Conservation (phyloP, 2,888 invertebrate genomes). For the Trichacis sp. region DNA sequence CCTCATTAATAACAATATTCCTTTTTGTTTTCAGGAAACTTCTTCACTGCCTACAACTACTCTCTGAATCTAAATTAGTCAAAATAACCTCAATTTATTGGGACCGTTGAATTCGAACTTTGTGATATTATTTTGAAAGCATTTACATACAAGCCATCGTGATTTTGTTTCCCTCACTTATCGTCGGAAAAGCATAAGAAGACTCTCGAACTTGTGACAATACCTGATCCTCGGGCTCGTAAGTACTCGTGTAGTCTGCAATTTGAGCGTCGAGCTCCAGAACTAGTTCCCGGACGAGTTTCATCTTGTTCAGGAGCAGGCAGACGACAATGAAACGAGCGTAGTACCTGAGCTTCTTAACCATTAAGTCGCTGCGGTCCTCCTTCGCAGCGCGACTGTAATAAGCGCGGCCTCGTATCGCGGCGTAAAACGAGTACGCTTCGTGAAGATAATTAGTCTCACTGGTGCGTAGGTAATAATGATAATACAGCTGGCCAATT, state of each 20-base stretch:
- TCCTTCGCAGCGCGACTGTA: constrained; percentile 94
- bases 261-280: constrained; percentile 94
- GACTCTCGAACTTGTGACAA: no score
- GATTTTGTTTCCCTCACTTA: no score
- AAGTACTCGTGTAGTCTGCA: constrained; percentile 93
- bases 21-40: no score
- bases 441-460: constrained; percentile 96
- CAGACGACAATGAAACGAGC: constrained; percentile 97
- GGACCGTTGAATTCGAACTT: no score
- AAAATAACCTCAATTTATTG: no score
- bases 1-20: no score
- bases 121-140: no score
- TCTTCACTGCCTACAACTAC: no score
- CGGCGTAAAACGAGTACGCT: constrained; percentile 96
- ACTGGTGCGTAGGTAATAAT: constrained; percentile 96
- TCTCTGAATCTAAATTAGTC: no score
- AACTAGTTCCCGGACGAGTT: constrained; percentile 90
- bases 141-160: no score
- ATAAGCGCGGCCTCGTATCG: constrained; percentile 92
- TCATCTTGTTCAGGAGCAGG: constrained; percentile 91
- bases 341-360: constrained; percentile 93
- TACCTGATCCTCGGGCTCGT: constrained; percentile 89
- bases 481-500: constrained; percentile 98
- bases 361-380: constrained; percentile 95
- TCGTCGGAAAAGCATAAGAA: no score